Conservation (phyloP, 2,797 vertebrate species). For the Coregonus suidteri region DNA sequence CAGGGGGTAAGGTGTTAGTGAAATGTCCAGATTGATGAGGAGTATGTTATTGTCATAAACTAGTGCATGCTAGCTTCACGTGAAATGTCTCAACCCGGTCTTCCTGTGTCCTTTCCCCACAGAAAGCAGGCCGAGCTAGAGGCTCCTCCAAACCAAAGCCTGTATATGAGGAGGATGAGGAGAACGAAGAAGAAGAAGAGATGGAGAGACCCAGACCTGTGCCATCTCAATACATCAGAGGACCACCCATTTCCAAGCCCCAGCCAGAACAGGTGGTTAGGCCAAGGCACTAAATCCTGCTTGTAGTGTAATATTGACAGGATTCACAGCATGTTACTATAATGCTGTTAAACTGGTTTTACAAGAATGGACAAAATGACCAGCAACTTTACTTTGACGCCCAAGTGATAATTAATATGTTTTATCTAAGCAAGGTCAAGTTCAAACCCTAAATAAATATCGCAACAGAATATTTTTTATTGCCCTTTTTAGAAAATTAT, state of each 20-base stretch:
- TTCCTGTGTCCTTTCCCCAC: constrained; percentile 27
- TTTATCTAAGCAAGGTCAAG: neutral
- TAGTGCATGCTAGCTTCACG: neutral
- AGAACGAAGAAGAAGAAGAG: neutral
- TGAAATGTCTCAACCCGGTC: neutral
- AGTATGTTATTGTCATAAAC: neutral
- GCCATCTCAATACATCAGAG: constrained; percentile 21
- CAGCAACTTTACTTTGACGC: neutral
- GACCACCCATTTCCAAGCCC: constrained; percentile 33
- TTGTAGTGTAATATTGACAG: neutral
- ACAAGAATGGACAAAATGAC: neutral
- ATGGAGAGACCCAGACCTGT: constrained; percentile 39
- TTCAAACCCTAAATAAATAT: neutral
- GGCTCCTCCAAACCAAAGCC: constrained; percentile 19
- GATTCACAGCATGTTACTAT: neutral
- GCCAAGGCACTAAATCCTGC: neutral
- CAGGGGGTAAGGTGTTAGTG: constrained; percentile 26
- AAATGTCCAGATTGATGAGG: too few species aligned
- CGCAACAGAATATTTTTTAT: neutral
- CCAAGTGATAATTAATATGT: neutral
- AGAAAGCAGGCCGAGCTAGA: constrained; percentile 48
- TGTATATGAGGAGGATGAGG: neutral
- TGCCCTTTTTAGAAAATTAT: too few species aligned
- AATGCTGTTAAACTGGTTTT: too few species aligned
- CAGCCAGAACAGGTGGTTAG: constrained; percentile 58